These are phyloP conservation scores for Lepus timidus DNA, from an alignment of 2,113 vertebrate species.

Conservation along the genomic window DNA sequence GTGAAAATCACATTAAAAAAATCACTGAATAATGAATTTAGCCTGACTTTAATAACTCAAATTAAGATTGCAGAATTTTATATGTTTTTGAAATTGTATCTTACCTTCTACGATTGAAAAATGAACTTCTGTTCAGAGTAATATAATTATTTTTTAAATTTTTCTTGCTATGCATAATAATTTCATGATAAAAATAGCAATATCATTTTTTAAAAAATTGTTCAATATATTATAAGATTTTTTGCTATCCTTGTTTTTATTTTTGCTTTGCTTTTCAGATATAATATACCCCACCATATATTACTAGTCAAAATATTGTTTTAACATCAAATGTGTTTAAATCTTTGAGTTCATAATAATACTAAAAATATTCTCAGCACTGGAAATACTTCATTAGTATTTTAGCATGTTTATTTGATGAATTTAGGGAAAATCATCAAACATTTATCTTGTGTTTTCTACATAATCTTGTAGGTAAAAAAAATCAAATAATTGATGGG, in stretches of 20 bases:
- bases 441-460: not conserved
- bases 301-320: not conserved
- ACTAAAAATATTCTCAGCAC: not conserved
- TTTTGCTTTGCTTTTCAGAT: not conserved
- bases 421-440: not conserved
- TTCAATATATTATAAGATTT: not conserved
- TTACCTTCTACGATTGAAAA: not conserved
- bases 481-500: not conserved
- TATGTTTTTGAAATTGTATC: not conserved
- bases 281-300: not conserved
- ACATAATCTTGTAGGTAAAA: not conserved
- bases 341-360: not conserved
- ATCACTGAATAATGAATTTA: not conserved
- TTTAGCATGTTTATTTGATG: not conserved
- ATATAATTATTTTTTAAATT: not conserved
- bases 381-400: not conserved
- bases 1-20: not conserved
- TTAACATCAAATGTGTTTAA: not conserved
- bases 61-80: not conserved
- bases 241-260: not conserved
- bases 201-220: not conserved
- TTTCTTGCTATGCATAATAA: not conserved
- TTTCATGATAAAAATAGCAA: not conserved
- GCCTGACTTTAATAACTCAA: not conserved
- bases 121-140: not conserved